phyloP scores from a whole-genome alignment of 2,113 vertebrate genomes.

The Neotragus pygmaeus region DNA sequence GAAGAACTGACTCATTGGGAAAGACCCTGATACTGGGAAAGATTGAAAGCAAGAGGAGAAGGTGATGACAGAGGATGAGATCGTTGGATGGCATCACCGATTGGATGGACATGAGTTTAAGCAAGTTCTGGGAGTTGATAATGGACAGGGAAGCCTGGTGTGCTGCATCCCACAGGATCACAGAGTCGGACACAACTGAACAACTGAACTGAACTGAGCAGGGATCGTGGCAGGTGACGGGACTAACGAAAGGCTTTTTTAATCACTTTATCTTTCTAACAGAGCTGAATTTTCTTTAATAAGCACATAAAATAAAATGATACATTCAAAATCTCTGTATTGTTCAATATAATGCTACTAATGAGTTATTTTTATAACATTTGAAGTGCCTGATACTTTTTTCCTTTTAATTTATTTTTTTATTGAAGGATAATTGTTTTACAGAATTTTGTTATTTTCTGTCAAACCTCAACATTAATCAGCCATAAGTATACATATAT shows the following conservation, averaged over 20 bases:
- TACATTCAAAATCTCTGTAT: not conserved
- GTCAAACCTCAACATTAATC: not conserved
- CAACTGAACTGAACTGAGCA: not conserved
- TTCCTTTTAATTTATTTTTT: not conserved
- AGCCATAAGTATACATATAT: not conserved
- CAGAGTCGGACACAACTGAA: fast-evolving
- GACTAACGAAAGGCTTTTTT: not conserved
- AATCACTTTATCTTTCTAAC: not conserved
- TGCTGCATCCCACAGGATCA: not conserved
- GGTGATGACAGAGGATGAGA: not conserved
- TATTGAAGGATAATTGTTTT: not conserved
- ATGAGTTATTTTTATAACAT: not conserved
- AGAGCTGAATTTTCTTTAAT: not conserved
- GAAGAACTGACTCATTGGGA: not conserved
- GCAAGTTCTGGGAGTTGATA: not conserved
- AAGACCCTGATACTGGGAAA: not conserved
- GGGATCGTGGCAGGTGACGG: not conserved
- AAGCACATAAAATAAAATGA: not conserved
- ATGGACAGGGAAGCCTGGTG: fast-evolving
- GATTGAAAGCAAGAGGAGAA: not conserved
- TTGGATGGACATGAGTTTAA: not conserved
- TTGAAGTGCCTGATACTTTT: not conserved
- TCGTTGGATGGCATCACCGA: not conserved
- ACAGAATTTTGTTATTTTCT: not conserved
- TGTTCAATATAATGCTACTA: not conserved